phyloP scores from a whole-genome alignment of 2,888 invertebrate species.

The Morpho helenor region DNA sequence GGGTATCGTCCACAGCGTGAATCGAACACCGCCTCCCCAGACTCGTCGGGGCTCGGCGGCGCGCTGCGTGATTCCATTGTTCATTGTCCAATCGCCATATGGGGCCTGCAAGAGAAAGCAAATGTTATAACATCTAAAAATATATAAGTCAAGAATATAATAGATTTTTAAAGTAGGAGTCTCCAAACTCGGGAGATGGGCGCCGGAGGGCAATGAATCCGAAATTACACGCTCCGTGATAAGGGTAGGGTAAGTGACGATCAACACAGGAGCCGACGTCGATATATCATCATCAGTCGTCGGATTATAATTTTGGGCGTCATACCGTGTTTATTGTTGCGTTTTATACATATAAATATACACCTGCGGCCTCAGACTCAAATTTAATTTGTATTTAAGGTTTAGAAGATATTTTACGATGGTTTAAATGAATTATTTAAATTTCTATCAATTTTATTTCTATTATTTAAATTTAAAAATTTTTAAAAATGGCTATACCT shows the following conservation, averaged over 20 bases:
- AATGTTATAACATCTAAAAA: conserved; percentile 5
- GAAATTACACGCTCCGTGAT: conserved; percentile 70
- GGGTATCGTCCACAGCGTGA: conserved; percentile 86
- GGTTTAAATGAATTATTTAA: too few relatives aligned
- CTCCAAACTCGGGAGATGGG: conserved; percentile 36
- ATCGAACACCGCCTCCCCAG: conserved; percentile 83
- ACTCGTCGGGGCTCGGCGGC: conserved; percentile 79
- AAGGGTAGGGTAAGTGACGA: conserved; percentile 77
- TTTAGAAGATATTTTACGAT: too few relatives aligned
- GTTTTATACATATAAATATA: conserved; percentile 30
- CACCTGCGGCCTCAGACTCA: too few relatives aligned
- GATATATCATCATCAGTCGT: conserved; percentile 77
- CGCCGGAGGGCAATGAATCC: conserved; percentile 71
- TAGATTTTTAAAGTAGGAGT: conserved; percentile 42
- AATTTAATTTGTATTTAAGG: too few relatives aligned
- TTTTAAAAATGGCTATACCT: too few relatives aligned
- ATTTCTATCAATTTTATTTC: too few relatives aligned
- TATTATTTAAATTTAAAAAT: too few relatives aligned
- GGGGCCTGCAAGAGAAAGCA: conserved; percentile 55
- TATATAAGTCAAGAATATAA: conserved; percentile 8
- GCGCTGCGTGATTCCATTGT: conserved; percentile 78
- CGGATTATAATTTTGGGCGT: conserved; percentile 66
- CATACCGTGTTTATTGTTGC: conserved; percentile 59
- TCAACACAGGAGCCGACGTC: conserved; percentile 72
- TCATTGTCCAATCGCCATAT: conserved; percentile 71